Percentiles rank a stretch among this genome's conserved stretches.
phyloP scores from a whole-genome alignment of 2,888 invertebrate genomes.

The Homarus gammarus region DNA sequence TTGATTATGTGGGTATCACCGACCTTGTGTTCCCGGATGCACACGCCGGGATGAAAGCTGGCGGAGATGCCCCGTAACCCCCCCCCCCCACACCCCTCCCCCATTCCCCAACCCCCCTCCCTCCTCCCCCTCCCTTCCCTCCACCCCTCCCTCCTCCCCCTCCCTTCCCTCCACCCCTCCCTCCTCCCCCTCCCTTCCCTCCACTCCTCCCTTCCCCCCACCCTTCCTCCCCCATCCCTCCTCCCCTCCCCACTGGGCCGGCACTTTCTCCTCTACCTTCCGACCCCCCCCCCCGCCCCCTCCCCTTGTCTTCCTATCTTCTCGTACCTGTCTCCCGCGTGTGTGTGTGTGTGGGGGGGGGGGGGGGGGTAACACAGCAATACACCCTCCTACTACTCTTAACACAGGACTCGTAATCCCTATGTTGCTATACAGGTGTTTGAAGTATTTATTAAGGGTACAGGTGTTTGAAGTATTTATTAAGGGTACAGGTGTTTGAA shows the following conservation, averaged over 20 bases:
- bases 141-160: no score
- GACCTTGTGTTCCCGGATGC: not conserved
- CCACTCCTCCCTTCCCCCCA: not conserved
- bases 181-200: not conserved
- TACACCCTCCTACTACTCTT: not conserved
- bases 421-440: no score
- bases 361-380: not conserved
- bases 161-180: not conserved
- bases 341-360: no score
- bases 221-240: not conserved
- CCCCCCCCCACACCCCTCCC: not conserved
- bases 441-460: no score
- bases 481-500: no score
- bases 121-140: not conserved
- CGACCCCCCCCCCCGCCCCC: not conserved
- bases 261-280: not conserved
- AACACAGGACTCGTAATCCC: no score
- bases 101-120: not conserved
- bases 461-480: no score
- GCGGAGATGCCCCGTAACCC: not conserved
- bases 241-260: not conserved
- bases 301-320: not conserved
- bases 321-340: not conserved
- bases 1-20: not conserved
- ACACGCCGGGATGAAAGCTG: not conserved